These are phyloP conservation scores for Amphiprion clarkii DNA, from an alignment of 2,797 vertebrate species.

Conservation along the genomic window DNA sequence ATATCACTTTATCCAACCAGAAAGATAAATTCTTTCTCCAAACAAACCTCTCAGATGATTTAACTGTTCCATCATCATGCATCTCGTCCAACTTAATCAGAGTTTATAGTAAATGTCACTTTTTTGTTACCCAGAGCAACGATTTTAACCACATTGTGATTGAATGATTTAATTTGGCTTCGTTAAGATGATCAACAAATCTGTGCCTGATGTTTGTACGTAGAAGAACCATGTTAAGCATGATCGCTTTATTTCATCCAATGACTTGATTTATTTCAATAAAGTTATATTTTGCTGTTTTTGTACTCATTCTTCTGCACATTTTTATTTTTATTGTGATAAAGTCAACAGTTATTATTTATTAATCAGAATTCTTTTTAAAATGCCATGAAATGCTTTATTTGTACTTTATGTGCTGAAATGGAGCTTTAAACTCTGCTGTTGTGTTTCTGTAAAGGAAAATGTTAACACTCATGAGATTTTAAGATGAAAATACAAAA, in stretches of 20 bases:
- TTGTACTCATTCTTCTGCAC: constrained; percentile 50
- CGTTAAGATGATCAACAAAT: constrained; percentile 49
- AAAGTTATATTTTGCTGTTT: constrained; percentile 77
- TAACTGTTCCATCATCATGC: neutral
- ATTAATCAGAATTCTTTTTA: too few species aligned
- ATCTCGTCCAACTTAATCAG: neutral
- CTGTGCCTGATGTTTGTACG: constrained; percentile 65
- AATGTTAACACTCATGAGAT: too few species aligned
- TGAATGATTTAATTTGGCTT: neutral
- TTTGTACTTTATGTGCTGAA: neutral
- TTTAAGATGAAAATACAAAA: too few species aligned
- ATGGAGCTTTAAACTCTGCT: neutral
- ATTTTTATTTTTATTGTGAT: neutral
- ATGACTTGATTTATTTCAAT: constrained; percentile 72
- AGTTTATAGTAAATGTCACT: neutral
- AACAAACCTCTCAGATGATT: too few species aligned
- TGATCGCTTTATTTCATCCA: constrained; percentile 51
- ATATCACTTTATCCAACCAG: neutral
- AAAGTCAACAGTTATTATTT: too few species aligned
- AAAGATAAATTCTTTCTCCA: too few species aligned
- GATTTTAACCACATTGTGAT: neutral
- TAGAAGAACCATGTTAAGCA: constrained; percentile 11
- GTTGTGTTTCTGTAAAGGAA: too few species aligned
- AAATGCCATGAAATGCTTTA: too few species aligned
- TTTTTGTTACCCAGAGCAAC: neutral